Evolutionary conservation across 2,797 vertebrate genomes (phyloP).

Genomic region (Pseudochromis fuscus): DNA sequence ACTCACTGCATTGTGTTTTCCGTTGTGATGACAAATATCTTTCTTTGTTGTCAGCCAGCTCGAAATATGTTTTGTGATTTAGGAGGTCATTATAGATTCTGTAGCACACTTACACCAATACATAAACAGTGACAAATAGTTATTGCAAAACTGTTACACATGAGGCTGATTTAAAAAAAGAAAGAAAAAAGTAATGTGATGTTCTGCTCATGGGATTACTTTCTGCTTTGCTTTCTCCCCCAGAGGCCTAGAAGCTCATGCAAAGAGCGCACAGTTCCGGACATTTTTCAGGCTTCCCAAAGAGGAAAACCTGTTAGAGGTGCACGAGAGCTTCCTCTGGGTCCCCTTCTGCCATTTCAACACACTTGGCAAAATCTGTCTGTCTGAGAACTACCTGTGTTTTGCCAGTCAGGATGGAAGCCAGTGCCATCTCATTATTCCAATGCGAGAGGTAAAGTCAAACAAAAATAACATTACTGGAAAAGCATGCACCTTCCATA

Average conservation of each 20-base stretch:
- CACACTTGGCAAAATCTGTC: slow-evolving; percentile 93
- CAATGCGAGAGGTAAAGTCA: slow-evolving; percentile 91
- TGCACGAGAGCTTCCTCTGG: slow-evolving; percentile 96
- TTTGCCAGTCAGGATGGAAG: slow-evolving; percentile 96
- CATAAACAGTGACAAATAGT: neutral
- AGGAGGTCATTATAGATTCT: neutral
- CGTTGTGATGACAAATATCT: neutral
- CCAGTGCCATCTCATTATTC: slow-evolving; percentile 93
- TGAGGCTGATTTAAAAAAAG: no score
- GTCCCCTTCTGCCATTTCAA: slow-evolving; percentile 93
- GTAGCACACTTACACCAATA: neutral
- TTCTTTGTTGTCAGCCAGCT: neutral
- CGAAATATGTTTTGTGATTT: neutral
- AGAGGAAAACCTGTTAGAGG: slow-evolving; percentile 93
- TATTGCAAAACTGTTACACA: no score
- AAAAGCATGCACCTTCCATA: neutral
- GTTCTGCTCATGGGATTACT: neutral
- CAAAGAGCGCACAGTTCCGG: slow-evolving; percentile 93
- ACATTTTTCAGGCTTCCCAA: slow-evolving; percentile 93
- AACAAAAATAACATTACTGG: neutral
- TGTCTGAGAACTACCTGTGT: slow-evolving; percentile 96
- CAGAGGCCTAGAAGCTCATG: slow-evolving; percentile 93
- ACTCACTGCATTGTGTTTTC: neutral
- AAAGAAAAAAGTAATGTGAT: neutral
- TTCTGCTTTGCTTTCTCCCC: slow-evolving; percentile 38